Conservation (phyloP, 2,113 vertebrate species). For the Cyprinodon brontotheroides region DNA sequence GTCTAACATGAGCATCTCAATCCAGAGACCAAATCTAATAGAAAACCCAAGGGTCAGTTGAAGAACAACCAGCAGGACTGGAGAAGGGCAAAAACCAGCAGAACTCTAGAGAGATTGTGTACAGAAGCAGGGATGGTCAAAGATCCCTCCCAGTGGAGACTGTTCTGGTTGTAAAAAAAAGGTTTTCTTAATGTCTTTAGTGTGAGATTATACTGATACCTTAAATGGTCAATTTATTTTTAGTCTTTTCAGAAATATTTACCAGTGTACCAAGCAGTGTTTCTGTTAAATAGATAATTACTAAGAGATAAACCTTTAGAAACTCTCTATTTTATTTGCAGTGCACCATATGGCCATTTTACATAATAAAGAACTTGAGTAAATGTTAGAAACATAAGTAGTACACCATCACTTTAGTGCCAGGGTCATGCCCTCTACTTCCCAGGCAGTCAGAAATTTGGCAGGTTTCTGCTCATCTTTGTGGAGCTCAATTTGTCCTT, state of each 20-base stretch:
- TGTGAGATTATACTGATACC: not conserved
- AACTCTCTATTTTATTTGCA: not conserved
- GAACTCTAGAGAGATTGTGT: no score
- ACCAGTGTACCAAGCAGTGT: no score
- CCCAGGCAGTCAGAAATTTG: constrained; percentile 54
- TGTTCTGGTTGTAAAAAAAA: no score
- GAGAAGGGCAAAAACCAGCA: no score
- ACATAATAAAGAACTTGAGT: constrained; percentile 40
- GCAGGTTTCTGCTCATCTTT: constrained; percentile 43
- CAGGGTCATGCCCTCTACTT: constrained; percentile 30
- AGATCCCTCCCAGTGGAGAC: no score
- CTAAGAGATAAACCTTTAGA: not conserved
- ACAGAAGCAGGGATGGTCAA: no score
- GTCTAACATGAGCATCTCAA: no score
- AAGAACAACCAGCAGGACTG: no score
- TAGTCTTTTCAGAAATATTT: no score
- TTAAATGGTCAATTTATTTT: not conserved
- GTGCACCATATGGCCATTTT: not conserved
- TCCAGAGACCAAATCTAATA: no score
- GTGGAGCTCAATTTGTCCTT: constrained; percentile 26
- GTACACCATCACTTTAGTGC: constrained; percentile 23
- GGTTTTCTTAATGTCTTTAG: not conserved
- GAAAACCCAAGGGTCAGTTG: no score
- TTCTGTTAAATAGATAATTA: not conserved
- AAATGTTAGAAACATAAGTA: constrained; percentile 58